phyloP scores from a whole-genome alignment of 2,113 vertebrate species.

The Mustelus asterias region DNA sequence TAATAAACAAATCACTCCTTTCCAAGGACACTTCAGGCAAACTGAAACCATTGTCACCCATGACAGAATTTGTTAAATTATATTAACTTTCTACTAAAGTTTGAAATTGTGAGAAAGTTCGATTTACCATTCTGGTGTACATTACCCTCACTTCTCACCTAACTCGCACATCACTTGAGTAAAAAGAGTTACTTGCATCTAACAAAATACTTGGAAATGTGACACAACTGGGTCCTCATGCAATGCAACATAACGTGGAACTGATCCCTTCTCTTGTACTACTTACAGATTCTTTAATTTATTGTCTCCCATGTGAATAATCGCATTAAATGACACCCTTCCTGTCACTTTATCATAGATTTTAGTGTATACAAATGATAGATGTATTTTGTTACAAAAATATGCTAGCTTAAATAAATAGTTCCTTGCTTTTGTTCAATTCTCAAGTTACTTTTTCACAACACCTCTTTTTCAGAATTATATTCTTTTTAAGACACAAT shows the following conservation, averaged over 20 bases:
- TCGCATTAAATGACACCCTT: neutral
- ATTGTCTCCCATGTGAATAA: neutral
- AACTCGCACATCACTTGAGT: neutral
- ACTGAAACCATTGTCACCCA: neutral
- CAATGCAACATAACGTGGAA: neutral
- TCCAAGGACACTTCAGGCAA: neutral
- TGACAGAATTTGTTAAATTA: neutral
- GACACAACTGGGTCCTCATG: neutral
- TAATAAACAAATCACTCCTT: neutral
- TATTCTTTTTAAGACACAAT: neutral
- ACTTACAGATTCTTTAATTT: neutral
- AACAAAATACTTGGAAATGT: neutral
- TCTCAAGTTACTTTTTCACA: neutral
- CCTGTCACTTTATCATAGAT: neutral
- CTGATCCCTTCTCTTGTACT: neutral
- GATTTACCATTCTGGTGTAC: neutral
- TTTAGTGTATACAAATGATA: neutral
- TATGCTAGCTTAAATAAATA: neutral
- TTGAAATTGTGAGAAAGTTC: neutral
- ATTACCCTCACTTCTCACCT: neutral
- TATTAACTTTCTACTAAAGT: neutral
- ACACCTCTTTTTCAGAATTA: neutral
- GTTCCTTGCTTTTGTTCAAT: neutral
- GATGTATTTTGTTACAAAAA: neutral
- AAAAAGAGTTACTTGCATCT: neutral